Percentiles rank a stretch among this genome's conserved stretches.
phyloP scores from a whole-genome alignment of 1,140 invertebrate species.

The Eueides isabella region DNA sequence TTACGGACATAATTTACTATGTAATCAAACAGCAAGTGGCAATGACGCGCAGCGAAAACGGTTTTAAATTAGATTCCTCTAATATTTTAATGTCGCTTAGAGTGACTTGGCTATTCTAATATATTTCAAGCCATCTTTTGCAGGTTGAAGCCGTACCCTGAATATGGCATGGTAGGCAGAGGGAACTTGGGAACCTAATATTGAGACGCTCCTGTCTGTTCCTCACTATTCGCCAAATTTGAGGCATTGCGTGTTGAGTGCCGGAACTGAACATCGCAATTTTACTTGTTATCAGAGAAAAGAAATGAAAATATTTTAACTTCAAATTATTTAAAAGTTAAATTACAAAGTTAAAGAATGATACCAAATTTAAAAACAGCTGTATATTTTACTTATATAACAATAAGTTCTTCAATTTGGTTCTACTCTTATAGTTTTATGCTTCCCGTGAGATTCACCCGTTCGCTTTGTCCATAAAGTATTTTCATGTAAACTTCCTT shows the following conservation, averaged over 20 bases:
- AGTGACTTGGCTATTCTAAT: slow-evolving; percentile 4
- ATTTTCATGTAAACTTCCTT: slow-evolving; percentile 29
- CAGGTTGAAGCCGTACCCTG: too few species aligned
- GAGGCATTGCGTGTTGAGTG: too few species aligned
- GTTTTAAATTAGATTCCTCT: slow-evolving; percentile 27
- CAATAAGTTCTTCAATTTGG: slow-evolving; percentile 24
- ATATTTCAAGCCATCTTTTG: neutral
- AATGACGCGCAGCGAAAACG: slow-evolving; percentile 23
- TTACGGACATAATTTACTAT: slow-evolving; percentile 27
- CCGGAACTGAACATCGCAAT: too few species aligned
- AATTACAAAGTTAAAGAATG: too few species aligned
- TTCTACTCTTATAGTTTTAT: slow-evolving; percentile 25
- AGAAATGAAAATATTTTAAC: too few species aligned
- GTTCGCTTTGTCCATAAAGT: slow-evolving; percentile 20
- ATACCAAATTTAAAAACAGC: neutral
- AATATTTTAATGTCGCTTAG: slow-evolving; percentile 11
- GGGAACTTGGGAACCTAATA: too few species aligned
- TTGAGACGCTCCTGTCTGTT: too few species aligned
- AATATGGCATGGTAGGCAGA: too few species aligned
- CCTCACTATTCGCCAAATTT: too few species aligned
- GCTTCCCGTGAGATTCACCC: slow-evolving; percentile 17
- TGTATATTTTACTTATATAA: neutral
- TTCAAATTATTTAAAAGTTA: too few species aligned
- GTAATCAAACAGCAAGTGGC: slow-evolving; percentile 29
- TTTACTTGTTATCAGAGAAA: too few species aligned